Evolutionary conservation across 2,113 vertebrate genomes (phyloP).

Genomic region (Papio anubis): DNA sequence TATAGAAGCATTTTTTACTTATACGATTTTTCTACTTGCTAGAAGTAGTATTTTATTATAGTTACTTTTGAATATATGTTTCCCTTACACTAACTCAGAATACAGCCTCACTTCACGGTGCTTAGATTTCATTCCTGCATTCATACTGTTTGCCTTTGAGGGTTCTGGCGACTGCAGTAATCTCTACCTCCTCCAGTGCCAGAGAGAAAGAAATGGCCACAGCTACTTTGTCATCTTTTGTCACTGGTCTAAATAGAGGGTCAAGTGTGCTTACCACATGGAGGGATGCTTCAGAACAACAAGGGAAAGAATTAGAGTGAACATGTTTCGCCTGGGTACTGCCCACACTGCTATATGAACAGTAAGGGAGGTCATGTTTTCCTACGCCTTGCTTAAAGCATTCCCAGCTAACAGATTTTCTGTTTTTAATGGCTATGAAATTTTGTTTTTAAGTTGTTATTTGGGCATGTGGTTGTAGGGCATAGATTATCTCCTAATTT

Average conservation of each 20-base stretch:
- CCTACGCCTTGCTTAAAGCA: not conserved
- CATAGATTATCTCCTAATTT: conserved; percentile 36
- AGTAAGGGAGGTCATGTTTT: not conserved
- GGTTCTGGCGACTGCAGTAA: not conserved
- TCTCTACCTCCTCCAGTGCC: not conserved
- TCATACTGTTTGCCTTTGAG: not conserved
- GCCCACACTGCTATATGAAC: not conserved
- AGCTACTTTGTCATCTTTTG: not conserved
- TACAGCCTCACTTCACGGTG: not conserved
- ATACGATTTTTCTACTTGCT: not conserved
- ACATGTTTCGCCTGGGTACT: not conserved
- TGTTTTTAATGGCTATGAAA: conserved; percentile 35
- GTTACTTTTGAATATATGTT: not conserved
- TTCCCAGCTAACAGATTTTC: conserved; percentile 53
- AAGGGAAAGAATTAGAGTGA: not conserved
- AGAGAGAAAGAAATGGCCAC: not conserved
- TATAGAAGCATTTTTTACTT: not conserved
- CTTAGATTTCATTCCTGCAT: not conserved
- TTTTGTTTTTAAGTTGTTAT: conserved; percentile 60
- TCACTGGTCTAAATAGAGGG: not conserved
- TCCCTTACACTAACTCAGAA: not conserved
- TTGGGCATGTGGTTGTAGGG: conserved; percentile 24
- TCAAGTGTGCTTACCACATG: not conserved
- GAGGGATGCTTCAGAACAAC: not conserved
- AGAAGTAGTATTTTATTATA: not conserved